Percentiles rank a stretch among this genome's conserved stretches.
Evolutionary conservation across 2,888 invertebrate genomes (phyloP).

Genomic region (Tetragonisca angustula): DNA sequence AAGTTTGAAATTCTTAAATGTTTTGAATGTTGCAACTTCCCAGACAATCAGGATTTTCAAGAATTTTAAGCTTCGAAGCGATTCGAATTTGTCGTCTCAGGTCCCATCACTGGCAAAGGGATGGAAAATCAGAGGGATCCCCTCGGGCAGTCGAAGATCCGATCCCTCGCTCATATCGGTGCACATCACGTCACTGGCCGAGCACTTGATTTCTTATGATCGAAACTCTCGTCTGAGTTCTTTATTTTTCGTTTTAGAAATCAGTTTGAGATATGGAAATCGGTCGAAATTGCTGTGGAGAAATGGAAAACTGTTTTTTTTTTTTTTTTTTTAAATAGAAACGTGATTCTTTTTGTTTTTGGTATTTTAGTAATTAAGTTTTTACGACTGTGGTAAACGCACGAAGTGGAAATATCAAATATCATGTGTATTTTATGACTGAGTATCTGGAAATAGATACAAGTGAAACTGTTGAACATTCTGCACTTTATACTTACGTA

Average conservation of each 20-base stretch:
- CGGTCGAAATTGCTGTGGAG: not conserved
- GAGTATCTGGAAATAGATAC: no score
- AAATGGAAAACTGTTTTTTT: not conserved
- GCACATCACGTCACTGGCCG: not conserved
- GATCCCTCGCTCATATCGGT: conserved; percentile 25
- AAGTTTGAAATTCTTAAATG: no score
- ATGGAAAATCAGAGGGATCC: conserved; percentile 35
- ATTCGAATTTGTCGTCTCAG: no score
- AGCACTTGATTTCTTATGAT: not conserved
- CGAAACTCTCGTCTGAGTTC: not conserved
- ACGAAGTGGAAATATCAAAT: not conserved
- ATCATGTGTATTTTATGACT: not conserved
- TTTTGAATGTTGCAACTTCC: no score
- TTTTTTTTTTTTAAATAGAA: no score
- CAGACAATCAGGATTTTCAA: no score
- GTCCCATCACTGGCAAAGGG: no score
- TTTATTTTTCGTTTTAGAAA: not conserved
- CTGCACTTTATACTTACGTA: no score
- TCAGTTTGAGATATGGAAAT: not conserved
- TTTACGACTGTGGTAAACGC: not conserved
- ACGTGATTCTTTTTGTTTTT: not conserved
- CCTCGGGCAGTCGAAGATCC: conserved; percentile 39
- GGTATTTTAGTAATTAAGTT: not conserved
- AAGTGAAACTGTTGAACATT: no score
- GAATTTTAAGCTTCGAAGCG: no score